These are phyloP conservation scores for Alces alces DNA, from an alignment of 2,113 vertebrate genomes.

Conservation along the genomic window DNA sequence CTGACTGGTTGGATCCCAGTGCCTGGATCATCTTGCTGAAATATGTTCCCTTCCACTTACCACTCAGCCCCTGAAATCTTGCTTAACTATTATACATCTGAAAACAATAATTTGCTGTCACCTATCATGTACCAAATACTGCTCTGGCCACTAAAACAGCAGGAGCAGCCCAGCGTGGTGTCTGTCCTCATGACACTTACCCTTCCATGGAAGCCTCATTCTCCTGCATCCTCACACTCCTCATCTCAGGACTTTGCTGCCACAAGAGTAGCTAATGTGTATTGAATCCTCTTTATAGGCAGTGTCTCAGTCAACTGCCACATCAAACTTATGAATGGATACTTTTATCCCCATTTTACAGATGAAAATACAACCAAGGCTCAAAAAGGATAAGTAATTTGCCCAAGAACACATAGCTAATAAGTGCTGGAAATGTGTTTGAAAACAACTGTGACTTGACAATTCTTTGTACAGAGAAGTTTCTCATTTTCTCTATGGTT, in stretches of 20 bases:
- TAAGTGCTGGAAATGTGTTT: not conserved
- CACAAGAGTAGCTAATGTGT: not conserved
- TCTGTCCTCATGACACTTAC: not conserved
- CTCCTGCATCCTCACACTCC: not conserved
- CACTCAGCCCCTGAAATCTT: not conserved
- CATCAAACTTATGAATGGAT: not conserved
- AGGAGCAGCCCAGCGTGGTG: not conserved
- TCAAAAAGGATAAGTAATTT: not conserved
- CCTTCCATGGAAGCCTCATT: not conserved
- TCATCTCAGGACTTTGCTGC: not conserved
- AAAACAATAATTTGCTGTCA: not conserved
- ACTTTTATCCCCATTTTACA: not conserved
- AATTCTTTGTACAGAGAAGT: not conserved
- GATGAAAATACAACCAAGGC: not conserved
- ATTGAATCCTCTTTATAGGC: not conserved
- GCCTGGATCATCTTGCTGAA: not conserved
- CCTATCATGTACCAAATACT: not conserved
- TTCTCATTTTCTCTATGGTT: not conserved
- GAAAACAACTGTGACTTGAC: not conserved
- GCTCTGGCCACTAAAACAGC: not conserved
- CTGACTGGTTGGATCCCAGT: not conserved
- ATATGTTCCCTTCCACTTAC: not conserved
- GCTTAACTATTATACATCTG: not conserved
- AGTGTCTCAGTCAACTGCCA: not conserved
- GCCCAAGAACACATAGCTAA: not conserved